Conservation (phyloP, 2,888 invertebrate species). For the Oscheius sp. region DNA sequence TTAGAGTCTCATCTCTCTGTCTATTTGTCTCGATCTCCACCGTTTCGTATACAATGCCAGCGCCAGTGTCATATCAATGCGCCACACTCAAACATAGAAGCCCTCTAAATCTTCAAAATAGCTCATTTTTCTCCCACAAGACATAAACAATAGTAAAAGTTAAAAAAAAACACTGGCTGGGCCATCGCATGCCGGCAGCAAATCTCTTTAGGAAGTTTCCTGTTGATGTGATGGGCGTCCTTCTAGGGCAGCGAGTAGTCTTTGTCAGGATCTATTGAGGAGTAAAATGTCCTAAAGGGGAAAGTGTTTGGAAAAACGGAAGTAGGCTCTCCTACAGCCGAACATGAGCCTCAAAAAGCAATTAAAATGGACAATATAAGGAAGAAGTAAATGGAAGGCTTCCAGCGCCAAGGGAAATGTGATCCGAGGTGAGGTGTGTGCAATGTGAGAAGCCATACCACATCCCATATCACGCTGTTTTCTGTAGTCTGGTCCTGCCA, state of each 20-base stretch:
- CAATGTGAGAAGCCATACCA: slow-evolving; percentile 33
- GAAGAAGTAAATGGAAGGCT: slow-evolving; percentile 32
- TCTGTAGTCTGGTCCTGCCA: slow-evolving; percentile 1
- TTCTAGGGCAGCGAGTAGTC: background rate
- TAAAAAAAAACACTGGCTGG: background rate
- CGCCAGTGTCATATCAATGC: slow-evolving; percentile 37
- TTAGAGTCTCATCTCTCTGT: slow-evolving; percentile 33
- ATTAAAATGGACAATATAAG: background rate
- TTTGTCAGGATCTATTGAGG: slow-evolving; percentile 18
- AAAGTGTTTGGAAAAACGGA: background rate
- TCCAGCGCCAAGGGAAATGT: slow-evolving; percentile 29
- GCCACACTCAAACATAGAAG: slow-evolving; percentile 15
- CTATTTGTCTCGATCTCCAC: slow-evolving; percentile 32
- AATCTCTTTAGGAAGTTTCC: slow-evolving; percentile 31
- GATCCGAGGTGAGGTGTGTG: slow-evolving; percentile 27
- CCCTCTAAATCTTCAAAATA: slow-evolving; percentile 24
- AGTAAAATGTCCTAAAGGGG: slow-evolving; percentile 13
- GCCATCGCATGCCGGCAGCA: slow-evolving; percentile 5
- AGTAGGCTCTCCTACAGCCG: background rate
- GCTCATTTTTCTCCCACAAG: background rate
- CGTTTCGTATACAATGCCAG: slow-evolving; percentile 36
- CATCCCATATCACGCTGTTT: slow-evolving; percentile 25
- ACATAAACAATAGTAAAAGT: background rate
- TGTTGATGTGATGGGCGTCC: slow-evolving; percentile 23
- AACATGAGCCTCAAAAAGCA: background rate